Base-by-base conservation (phyloP, 2,888 invertebrate species). In the Parnassius mnemosyne region DNA sequence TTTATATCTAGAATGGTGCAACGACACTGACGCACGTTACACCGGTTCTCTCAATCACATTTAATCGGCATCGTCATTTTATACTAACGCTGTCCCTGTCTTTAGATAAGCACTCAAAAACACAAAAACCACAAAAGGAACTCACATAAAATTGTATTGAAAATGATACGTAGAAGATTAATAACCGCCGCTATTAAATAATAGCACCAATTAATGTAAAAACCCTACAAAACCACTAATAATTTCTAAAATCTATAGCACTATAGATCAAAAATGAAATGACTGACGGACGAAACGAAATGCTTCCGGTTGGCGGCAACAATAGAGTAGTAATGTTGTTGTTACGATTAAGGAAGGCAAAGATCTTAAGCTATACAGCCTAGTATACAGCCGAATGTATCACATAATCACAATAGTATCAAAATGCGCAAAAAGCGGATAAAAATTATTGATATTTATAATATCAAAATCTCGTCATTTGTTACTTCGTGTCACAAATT, bases 11-110 rank as follows among this genome's bases (percentile, higher is more conserved):
- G 60, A 63, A 67, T 67, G 64, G 66, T 71, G 69, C 69, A 71
- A 61, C 68, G 72, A 77, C 73, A 72, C 68, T 71, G 68, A 70
- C 69, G 71, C 70, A 71, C 68, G 71, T 71, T 71, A 67, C 66
- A 68, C 67, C 71, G 70, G 67, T 65, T 72, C 56, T 61, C 68
- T 75, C 73, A 80, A 73, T 70, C 73, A 81, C 72, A 77, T 61
- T 61, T 57, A 71, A 76, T 80, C 84, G 83, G 83, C 84, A 77
- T 83, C 79, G 80, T 84, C 82, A 85, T 77, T 78, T 69, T 68
- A 71, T 62, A 66, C 55, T 65, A 66, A 60, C 69, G 66, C 71
- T 65, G 68, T 69, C 73, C 70, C 25, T 25, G 49, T 52, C 41
- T 51, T 41, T 7, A 55, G 53, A 60, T 59, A 57, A 58, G 52